Conservation (phyloP, 1,140 invertebrate species). For the Drosophila sp. region DNA sequence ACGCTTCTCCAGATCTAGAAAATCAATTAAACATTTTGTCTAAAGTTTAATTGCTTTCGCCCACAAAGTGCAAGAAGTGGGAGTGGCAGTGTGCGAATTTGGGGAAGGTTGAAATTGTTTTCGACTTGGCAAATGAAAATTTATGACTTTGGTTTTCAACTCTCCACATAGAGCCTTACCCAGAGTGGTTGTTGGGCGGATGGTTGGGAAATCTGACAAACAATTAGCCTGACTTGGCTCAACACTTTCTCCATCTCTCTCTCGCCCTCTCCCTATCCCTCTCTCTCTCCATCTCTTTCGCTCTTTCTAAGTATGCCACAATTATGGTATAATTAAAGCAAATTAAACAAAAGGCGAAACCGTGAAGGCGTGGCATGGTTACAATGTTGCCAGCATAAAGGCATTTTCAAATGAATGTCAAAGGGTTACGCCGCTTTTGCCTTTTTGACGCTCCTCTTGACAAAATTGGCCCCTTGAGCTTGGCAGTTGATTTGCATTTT, state of each 20-base stretch:
- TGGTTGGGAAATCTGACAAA: constrained; percentile 5
- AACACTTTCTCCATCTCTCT: not conserved
- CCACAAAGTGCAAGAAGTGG: constrained; percentile 12
- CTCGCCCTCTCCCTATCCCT: not conserved
- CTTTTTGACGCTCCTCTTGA: not conserved
- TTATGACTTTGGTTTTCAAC: constrained; percentile 52
- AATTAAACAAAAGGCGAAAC: constrained; percentile 32
- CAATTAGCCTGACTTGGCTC: constrained; percentile 25
- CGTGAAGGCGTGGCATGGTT: constrained; percentile 4
- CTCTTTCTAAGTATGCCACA: constrained; percentile 9
- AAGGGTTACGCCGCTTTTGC: constrained; percentile 8
- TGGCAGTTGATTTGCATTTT: constrained; percentile 8
- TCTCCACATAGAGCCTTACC: not conserved
- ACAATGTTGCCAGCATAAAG: constrained; percentile 19
- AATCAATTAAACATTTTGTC: constrained; percentile 50
- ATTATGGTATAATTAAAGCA: constrained; percentile 37
- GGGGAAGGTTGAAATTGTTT: constrained; percentile 23
- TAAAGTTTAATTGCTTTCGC: constrained; percentile 49
- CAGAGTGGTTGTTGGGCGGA: not conserved
- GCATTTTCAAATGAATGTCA: constrained; percentile 47
- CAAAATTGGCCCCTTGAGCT: constrained; percentile 9
- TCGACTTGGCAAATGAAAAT: constrained; percentile 55
- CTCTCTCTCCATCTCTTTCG: too few relatives aligned
- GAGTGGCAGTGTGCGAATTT: not conserved
- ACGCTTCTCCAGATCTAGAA: constrained; percentile 26